These are phyloP conservation scores for Tetrax tetrax DNA, from an alignment of 2,113 vertebrate species.

Conservation along the genomic window DNA sequence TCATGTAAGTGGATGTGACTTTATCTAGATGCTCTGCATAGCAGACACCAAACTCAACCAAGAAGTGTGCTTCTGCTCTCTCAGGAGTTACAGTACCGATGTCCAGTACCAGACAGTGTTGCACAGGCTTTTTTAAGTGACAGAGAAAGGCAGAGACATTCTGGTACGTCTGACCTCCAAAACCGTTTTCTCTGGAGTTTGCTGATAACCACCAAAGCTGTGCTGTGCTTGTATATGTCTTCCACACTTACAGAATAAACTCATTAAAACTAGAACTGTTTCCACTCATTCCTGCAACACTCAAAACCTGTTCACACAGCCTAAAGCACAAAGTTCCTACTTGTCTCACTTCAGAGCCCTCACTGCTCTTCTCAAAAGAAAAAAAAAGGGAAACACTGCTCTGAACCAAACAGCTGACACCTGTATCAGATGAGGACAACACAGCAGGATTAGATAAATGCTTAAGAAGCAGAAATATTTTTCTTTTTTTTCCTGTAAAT, in stretches of 20 bases:
- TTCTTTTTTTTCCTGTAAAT: neutral
- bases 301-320: neutral
- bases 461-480: neutral
- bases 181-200: neutral
- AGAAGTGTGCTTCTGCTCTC: neutral
- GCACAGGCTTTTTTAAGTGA: neutral
- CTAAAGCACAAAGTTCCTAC: neutral
- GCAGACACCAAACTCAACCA: neutral
- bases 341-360: neutral
- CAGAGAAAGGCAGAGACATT: neutral
- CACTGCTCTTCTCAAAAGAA: neutral
- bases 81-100: neutral
- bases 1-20: fast-evolving
- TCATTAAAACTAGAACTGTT: neutral
- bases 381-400: neutral
- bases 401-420: neutral
- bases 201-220: neutral
- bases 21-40: neutral
- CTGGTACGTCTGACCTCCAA: neutral
- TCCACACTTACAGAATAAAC: neutral
- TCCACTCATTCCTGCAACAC: neutral
- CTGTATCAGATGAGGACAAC: neutral
- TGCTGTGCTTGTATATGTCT: fast-evolving
- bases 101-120: neutral
- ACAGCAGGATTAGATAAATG: neutral